Percentiles rank a stretch among this genome's conserved stretches.
Evolutionary conservation across 2,888 invertebrate species (phyloP).

Genomic region (Conomelus anceps): DNA sequence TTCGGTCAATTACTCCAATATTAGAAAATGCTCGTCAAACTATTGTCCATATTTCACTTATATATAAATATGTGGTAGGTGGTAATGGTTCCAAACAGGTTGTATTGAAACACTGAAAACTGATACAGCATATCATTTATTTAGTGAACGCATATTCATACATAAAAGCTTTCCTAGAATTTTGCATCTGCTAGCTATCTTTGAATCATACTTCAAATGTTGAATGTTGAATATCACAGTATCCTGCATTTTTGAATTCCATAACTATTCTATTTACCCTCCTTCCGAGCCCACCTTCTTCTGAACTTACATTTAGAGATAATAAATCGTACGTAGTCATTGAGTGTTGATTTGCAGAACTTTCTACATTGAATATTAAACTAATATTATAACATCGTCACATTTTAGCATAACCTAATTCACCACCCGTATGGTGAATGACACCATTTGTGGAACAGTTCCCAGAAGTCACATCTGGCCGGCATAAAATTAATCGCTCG

Average conservation of each 20-base stretch:
- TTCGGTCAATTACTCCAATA: too few relatives aligned
- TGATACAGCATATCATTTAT: too few relatives aligned
- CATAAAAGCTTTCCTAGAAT: too few relatives aligned
- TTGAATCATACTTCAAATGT: background rate
- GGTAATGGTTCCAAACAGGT: too few relatives aligned
- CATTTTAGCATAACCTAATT: background rate
- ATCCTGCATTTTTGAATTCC: background rate
- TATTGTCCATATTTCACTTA: too few relatives aligned
- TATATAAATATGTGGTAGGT: too few relatives aligned
- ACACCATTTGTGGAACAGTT: background rate
- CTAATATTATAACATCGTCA: background rate
- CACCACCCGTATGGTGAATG: background rate
- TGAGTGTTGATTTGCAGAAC: background rate
- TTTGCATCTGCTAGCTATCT: background rate
- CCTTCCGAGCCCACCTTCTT: background rate
- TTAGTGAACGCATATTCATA: too few relatives aligned
- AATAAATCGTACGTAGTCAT: too few relatives aligned
- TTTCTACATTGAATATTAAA: background rate
- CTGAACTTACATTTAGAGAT: too few relatives aligned
- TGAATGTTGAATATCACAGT: background rate
- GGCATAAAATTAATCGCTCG: background rate
- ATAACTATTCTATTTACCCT: background rate
- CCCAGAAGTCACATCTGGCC: background rate
- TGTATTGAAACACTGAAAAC: too few relatives aligned
- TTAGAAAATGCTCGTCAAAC: too few relatives aligned